Base-by-base conservation (phyloP, 2,113 vertebrate species). In the Myotis yumanensis region DNA sequence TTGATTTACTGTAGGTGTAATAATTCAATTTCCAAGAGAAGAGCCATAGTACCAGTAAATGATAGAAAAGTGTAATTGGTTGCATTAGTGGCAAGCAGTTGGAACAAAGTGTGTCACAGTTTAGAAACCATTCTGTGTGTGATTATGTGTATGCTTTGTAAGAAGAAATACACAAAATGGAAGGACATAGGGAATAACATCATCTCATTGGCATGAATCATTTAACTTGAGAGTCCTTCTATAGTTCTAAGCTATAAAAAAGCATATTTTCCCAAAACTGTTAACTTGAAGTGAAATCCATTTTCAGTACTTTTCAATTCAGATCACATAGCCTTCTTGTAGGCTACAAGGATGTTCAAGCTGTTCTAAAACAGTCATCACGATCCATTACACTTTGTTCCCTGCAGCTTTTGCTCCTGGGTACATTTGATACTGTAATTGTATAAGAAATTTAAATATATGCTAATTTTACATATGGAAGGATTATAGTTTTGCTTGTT, bases 331-430 rank as follows among this genome's bases (percentile, higher is more conserved):
- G 71, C 97, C 98, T 98, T 98, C 98, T 98, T 96, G 97, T 98
- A 98, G 98, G 97, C 98, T 98, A 98, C 97, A 96, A 98, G 98
- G 97, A 98, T 98, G 96, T 98, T 99, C 98, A 99, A 98, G 99
- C 99, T 99, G 99, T 99, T 99, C 99, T 98, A 98, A 99, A 98
- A 99, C 98, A 99, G 98, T 99, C 99, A 99, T 99, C 98, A 98
- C 96, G 98, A 98, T 98, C 98, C 98, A 99, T 99, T 99, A 99
- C 98, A 98, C 98, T 98, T 98, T 98, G 97, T 98, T 98, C 99
- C 98, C 98, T 97, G 97, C 98, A 98, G 99, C 98, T 98, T 99
- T 99, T 99, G 98, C 98, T 98, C 98, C 97, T 96, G 97, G 97
- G 97, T 98, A 98, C 89, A 95, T 98, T 92, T 97, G 98, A 97